These are phyloP conservation scores for Hydriomena furcata DNA, from an alignment of 2,888 invertebrate species.

Conservation along the genomic window DNA sequence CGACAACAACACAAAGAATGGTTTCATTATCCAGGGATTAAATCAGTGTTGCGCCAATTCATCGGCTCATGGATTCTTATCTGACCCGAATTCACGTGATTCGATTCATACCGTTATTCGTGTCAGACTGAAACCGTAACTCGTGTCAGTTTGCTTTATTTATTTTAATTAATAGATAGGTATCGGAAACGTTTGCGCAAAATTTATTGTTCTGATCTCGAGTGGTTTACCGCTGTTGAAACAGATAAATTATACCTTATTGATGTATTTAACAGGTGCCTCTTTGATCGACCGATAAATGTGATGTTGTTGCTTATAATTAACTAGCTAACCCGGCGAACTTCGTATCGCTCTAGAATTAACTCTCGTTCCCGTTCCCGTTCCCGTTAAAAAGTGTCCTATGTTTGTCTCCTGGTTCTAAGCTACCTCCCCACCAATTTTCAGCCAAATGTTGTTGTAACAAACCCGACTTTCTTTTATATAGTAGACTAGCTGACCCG, in stretches of 20 bases:
- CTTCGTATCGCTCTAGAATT: no score
- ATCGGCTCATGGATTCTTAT: slow-evolving; percentile 18
- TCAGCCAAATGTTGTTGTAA: no score
- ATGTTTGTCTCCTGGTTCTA: no score
- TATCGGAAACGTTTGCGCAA: slow-evolving; percentile 14
- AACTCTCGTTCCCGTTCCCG: no score
- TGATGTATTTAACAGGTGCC: neutral
- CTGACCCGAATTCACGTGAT: slow-evolving; percentile 17
- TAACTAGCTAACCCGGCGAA: no score
- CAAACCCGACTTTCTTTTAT: no score
- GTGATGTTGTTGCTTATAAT: no score
- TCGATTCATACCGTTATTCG: slow-evolving; percentile 18
- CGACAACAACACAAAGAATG: neutral
- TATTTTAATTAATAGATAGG: slow-evolving; percentile 26
- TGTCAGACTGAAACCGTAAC: slow-evolving; percentile 6
- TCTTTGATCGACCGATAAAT: no score
- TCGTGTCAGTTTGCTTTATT: slow-evolving; percentile 20
- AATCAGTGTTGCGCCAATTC: slow-evolving; percentile 15
- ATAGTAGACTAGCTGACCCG: no score
- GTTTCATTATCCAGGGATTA: slow-evolving; percentile 4
- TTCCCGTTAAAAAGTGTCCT: no score
- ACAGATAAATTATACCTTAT: slow-evolving; percentile 15
- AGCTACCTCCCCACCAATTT: no score
- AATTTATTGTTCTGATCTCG: slow-evolving; percentile 21
- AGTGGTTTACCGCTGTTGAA: slow-evolving; percentile 19